Conservation (phyloP, 1,140 invertebrate species). For the Rhopalosiphum maidis region DNA sequence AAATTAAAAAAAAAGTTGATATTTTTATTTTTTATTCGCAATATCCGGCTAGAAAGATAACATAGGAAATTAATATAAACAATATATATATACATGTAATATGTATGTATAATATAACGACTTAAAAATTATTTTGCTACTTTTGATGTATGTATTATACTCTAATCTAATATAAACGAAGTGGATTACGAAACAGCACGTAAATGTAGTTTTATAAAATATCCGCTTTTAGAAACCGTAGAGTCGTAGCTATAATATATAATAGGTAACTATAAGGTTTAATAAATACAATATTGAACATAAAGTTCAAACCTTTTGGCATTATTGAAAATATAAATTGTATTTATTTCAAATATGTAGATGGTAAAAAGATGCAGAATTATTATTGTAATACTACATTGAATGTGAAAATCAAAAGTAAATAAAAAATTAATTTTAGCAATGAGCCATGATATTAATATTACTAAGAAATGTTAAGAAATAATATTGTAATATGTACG, state of each 20-base stretch:
- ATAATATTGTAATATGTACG: neutral
- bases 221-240: neutral
- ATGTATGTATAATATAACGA: neutral
- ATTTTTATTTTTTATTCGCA: neutral
- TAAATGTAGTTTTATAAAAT: neutral
- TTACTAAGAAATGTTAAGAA: neutral
- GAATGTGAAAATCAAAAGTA: neutral
- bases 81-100: too few species aligned
- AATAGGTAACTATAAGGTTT: neutral
- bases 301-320: neutral
- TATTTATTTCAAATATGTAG: neutral
- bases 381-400: neutral
- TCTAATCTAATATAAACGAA: neutral
- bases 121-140: neutral
- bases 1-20: neutral
- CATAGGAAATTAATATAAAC: neutral
- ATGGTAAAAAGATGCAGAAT: neutral
- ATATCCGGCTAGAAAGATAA: neutral
- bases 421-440: neutral
- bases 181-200: neutral
- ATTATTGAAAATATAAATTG: neutral
- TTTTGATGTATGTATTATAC: neutral
- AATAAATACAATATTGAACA: neutral
- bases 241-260: neutral
- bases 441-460: neutral